Conservation (phyloP, 1,140 invertebrate genomes). For the Stratiolaelaps scimitus region DNA sequence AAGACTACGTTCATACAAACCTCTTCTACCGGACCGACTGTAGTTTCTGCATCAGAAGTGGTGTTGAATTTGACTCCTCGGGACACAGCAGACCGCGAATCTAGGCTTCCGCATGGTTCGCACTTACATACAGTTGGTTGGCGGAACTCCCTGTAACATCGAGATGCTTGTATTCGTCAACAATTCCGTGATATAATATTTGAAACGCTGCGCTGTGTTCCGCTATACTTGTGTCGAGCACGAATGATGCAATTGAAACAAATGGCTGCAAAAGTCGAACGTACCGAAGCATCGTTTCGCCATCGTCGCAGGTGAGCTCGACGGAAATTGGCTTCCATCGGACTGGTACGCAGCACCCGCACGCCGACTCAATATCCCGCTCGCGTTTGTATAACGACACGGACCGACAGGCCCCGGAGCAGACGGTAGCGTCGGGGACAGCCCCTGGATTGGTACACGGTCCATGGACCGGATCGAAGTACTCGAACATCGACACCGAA, state of each 20-base stretch:
- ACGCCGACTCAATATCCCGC: background rate
- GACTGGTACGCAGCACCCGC: conserved; percentile 14
- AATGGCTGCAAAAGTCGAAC: background rate
- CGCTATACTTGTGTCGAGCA: background rate
- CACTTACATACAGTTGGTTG: background rate
- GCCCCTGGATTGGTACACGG: background rate
- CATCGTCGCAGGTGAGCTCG: background rate
- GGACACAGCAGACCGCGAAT: background rate
- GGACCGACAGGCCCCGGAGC: background rate
- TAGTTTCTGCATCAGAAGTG: too few relatives aligned
- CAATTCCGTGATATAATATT: background rate
- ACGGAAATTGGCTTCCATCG: background rate
- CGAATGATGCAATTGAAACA: background rate
- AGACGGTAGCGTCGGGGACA: background rate
- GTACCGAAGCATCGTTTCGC: background rate
- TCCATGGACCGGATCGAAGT: background rate
- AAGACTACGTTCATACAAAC: too few relatives aligned
- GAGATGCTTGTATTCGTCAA: background rate
- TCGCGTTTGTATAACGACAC: background rate
- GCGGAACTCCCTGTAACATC: conserved; percentile 3
- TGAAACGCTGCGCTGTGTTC: background rate
- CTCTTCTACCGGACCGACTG: too few relatives aligned
- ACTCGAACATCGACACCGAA: background rate
- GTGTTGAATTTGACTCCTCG: too few relatives aligned
- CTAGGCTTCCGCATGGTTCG: conserved; percentile 7